phyloP scores from a whole-genome alignment of 2,113 vertebrate genomes.

The Eretmochelys imbricata region DNA sequence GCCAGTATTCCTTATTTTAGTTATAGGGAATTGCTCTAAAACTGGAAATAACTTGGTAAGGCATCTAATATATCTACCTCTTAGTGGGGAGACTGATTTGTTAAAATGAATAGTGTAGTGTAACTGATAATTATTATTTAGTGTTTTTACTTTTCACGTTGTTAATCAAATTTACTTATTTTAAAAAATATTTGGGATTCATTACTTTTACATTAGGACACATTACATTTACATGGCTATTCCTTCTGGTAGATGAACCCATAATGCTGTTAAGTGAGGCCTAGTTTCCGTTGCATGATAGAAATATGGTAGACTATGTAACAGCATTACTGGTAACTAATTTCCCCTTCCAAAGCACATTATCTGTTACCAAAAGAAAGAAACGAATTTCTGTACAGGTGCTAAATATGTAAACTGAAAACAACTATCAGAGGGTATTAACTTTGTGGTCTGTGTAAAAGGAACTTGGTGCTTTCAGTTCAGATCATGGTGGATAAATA shows the following conservation, averaged over 20 bases:
- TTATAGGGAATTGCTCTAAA: neutral
- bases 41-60: neutral
- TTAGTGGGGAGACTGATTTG: neutral
- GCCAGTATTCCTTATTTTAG: neutral
- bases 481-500: neutral
- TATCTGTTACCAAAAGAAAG: neutral
- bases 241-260: neutral
- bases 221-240: neutral
- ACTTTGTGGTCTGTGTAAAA: neutral
- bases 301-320: neutral
- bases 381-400: neutral
- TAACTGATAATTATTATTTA: neutral
- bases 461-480: neutral
- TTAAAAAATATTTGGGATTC: neutral
- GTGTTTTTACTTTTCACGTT: neutral
- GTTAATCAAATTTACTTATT: neutral
- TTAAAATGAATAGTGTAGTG: neutral
- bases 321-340: neutral
- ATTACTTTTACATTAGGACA: neutral
- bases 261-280: neutral
- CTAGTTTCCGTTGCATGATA: neutral
- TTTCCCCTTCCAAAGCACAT: neutral
- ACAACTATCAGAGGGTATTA: neutral
- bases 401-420: neutral
- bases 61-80: neutral